Conservation (phyloP, 2,113 vertebrate species). For the Toxotes jaculatrix region DNA sequence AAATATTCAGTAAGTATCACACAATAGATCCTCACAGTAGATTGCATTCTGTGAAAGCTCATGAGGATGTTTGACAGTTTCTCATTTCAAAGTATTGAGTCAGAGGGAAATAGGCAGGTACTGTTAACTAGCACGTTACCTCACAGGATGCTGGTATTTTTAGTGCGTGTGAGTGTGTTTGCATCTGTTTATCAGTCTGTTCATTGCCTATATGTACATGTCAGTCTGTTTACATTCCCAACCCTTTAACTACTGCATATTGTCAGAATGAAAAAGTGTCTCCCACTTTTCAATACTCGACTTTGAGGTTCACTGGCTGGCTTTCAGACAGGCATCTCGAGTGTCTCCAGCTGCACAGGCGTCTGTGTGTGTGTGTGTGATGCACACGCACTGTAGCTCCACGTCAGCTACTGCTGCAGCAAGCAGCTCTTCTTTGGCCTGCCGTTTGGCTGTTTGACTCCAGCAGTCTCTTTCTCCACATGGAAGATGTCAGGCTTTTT, state of each 20-base stretch:
- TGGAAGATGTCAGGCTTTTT: slow-evolving; percentile 48
- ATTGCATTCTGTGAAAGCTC: not conserved
- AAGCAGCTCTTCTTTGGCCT: slow-evolving; percentile 39
- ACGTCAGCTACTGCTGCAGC: slow-evolving; percentile 71
- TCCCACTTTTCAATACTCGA: slow-evolving; percentile 4
- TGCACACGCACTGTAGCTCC: slow-evolving; percentile 49
- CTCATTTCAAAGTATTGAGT: not conserved
- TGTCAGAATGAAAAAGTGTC: slow-evolving; percentile 33
- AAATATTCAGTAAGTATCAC: not conserved
- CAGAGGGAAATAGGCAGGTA: not conserved
- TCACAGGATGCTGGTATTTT: slow-evolving; percentile 25
- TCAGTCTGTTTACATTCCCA: slow-evolving; percentile 64
- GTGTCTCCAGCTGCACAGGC: slow-evolving; percentile 69
- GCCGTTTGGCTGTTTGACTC: slow-evolving; percentile 55
- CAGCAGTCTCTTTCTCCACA: slow-evolving; percentile 31
- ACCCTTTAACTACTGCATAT: slow-evolving; percentile 10
- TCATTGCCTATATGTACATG: slow-evolving; percentile 24
- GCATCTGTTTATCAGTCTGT: slow-evolving; percentile 33
- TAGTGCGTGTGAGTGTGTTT: not conserved
- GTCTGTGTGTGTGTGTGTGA: slow-evolving; percentile 13
- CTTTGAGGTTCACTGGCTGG: slow-evolving; percentile 43
- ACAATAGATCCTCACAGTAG: not conserved
- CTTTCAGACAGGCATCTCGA: slow-evolving; percentile 55
- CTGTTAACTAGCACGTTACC: not conserved
- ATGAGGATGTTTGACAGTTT: slow-evolving; percentile 3